These are phyloP conservation scores for Ceratothoa steindachneri DNA, from an alignment of 2,888 invertebrate genomes.

Conservation along the genomic window DNA sequence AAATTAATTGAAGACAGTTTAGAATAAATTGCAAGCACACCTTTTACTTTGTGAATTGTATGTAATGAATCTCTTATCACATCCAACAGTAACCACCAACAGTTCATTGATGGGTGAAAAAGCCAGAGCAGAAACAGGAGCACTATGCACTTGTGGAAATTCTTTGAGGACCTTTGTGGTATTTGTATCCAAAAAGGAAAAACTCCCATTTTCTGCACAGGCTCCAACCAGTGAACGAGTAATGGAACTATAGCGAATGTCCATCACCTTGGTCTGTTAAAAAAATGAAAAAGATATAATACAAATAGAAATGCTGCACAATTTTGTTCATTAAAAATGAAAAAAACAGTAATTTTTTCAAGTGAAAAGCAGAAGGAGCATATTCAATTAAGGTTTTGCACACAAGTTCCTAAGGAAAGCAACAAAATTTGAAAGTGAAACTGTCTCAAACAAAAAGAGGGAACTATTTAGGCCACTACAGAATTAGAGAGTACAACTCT, in stretches of 20 bases:
- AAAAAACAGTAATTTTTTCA: too few relatives aligned
- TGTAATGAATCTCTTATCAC: conserved; percentile 54
- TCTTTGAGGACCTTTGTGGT: conserved; percentile 50
- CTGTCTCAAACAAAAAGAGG: too few relatives aligned
- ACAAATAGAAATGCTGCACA: too few relatives aligned
- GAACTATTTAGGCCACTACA: too few relatives aligned
- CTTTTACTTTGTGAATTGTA: conserved; percentile 53
- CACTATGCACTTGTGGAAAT: conserved; percentile 51
- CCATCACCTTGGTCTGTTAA: conserved; percentile 18
- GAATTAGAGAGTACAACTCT: too few relatives aligned
- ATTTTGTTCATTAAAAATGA: too few relatives aligned
- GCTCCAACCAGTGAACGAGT: conserved; percentile 34
- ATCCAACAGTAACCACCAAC: conserved; percentile 54
- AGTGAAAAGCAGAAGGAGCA: too few relatives aligned
- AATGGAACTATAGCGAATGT: conserved; percentile 25
- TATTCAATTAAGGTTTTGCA: too few relatives aligned
- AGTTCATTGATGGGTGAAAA: conserved; percentile 55
- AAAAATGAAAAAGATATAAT: not conserved
- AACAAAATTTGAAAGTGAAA: too few relatives aligned
- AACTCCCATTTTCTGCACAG: conserved; percentile 24
- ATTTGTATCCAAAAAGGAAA: conserved; percentile 29
- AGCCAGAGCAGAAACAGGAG: conserved; percentile 53
- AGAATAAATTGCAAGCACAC: conserved; percentile 48
- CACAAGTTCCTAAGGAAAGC: too few relatives aligned
- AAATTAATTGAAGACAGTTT: too few relatives aligned